Conservation (phyloP, 1,140 invertebrate genomes). For the Monomorium pharaonis region DNA sequence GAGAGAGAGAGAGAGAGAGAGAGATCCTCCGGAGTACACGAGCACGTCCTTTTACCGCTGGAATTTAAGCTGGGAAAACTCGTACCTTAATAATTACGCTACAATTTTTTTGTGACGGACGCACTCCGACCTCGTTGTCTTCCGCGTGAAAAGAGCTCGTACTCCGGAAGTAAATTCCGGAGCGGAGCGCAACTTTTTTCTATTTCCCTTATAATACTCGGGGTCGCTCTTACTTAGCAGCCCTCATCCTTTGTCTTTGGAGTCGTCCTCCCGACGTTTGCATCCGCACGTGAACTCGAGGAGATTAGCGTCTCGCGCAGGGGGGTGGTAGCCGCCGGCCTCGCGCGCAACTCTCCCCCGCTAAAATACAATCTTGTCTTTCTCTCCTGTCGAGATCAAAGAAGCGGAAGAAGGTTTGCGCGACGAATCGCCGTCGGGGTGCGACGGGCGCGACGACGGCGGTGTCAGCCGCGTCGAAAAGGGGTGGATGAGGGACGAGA, state of each 20-base stretch:
- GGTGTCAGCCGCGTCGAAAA: neutral
- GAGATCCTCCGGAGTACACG: neutral
- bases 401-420: neutral
- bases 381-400: constrained; percentile 1
- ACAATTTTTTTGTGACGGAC: neutral
- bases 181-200: neutral
- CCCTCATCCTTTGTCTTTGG: neutral
- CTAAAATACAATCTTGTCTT: no score
- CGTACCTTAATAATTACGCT: constrained; percentile 27
- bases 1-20: neutral
- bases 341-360: no score
- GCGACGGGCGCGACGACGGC: neutral
- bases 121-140: neutral
- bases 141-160: neutral
- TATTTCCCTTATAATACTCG: neutral
- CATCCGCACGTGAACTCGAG: neutral
- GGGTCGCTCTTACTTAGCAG: neutral
- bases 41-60: neutral
- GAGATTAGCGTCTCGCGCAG: neutral
- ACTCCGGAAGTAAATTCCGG: neutral
- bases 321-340: no score
- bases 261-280: neutral
- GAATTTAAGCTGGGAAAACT: constrained; percentile 24
- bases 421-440: neutral
- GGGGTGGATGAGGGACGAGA: neutral